Evolutionary conservation across 2,888 invertebrate species (phyloP).

Genomic region (Anarsia innoxiella): DNA sequence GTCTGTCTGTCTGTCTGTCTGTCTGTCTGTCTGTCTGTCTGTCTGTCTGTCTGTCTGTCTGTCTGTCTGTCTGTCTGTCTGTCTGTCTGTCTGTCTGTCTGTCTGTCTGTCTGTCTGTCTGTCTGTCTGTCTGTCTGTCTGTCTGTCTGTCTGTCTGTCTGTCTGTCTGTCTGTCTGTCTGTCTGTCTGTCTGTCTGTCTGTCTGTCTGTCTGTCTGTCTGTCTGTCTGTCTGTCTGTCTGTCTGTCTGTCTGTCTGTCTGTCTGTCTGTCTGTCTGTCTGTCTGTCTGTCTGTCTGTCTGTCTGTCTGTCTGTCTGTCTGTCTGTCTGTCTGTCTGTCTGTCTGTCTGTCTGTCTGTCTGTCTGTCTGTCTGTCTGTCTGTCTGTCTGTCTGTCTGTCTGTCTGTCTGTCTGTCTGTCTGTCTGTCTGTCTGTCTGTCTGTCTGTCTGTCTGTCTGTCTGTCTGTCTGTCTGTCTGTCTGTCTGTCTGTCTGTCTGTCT

Average conservation of each 20-base stretch:
- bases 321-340: constrained; percentile 2
- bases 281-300: constrained; percentile 1
- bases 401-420: constrained; percentile 2
- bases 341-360: constrained; percentile 2
- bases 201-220: constrained; percentile 2
- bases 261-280: constrained; percentile 1
- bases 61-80: constrained; percentile 4
- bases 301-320: constrained; percentile 2
- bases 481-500: constrained; percentile 2
- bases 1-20: constrained; percentile 3
- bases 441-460: constrained; percentile 2
- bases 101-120: constrained; percentile 4
- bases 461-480: constrained; percentile 2
- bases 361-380: constrained; percentile 2
- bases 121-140: constrained; percentile 4
- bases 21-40: constrained; percentile 4
- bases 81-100: constrained; percentile 3
- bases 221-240: background rate
- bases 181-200: background rate
- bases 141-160: constrained; percentile 1
- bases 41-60: constrained; percentile 3
- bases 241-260: background rate
- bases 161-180: background rate
- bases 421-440: constrained; percentile 2
- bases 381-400: constrained; percentile 2